Conservation (phyloP, 2,888 invertebrate genomes). For the Metallyticus violacea region DNA sequence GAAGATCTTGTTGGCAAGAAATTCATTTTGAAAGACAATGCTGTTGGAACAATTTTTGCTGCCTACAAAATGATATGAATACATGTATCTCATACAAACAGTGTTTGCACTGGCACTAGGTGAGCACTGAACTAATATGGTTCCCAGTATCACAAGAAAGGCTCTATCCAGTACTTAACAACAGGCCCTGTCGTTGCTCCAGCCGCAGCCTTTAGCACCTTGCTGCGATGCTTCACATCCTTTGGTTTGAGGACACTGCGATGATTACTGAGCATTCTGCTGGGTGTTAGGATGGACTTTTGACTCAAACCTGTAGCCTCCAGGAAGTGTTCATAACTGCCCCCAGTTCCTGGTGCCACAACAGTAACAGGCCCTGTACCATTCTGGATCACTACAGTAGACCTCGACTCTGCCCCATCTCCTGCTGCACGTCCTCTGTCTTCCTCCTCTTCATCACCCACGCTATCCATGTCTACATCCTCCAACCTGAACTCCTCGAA, state of each 20-base stretch:
- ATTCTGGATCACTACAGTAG: constrained; percentile 46
- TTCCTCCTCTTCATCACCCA: constrained; percentile 32
- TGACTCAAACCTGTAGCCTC: constrained; percentile 78
- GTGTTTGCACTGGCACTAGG: too few species aligned
- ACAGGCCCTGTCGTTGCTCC: constrained; percentile 37
- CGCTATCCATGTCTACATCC: constrained; percentile 58
- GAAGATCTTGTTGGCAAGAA: too few species aligned
- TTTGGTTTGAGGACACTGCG: constrained; percentile 73
- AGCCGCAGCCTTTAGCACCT: constrained; percentile 57
- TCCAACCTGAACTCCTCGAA: constrained; percentile 79
- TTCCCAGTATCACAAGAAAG: constrained; percentile 40
- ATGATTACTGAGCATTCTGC: constrained; percentile 69
- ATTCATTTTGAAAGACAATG: too few species aligned
- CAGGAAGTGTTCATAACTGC: constrained; percentile 68
- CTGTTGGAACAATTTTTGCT: too few species aligned
- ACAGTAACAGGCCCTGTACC: neutral
- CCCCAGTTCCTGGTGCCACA: constrained; percentile 25
- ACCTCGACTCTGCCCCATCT: constrained; percentile 41
- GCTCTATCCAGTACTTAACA: constrained; percentile 50
- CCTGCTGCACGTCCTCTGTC: constrained; percentile 34
- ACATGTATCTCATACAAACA: too few species aligned
- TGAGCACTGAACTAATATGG: too few species aligned
- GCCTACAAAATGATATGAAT: too few species aligned
- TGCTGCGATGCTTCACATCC: constrained; percentile 72
- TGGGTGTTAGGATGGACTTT: constrained; percentile 69